A percentile compares a stretch with the other conserved stretches of the same genome.
phyloP scores from a whole-genome alignment of 2,113 vertebrate genomes.

The Oxyruncus cristatus region DNA sequence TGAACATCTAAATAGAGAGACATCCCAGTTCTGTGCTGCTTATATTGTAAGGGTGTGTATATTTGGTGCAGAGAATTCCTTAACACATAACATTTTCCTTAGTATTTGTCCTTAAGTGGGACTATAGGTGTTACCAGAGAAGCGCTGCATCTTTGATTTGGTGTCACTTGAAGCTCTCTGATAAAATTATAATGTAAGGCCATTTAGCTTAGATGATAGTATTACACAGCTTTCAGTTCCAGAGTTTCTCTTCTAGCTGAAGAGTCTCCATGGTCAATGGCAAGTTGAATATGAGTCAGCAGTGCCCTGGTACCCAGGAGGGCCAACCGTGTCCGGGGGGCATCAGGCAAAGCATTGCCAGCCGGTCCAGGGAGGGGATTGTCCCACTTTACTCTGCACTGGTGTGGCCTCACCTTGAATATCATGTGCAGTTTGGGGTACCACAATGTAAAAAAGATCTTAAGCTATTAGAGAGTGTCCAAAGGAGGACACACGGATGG shows the following conservation, averaged over 20 bases:
- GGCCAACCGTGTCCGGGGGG: not conserved
- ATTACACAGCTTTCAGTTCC: not conserved
- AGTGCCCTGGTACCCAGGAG: not conserved
- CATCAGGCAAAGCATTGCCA: not conserved
- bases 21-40: not conserved
- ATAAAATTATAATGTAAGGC: not conserved
- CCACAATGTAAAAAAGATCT: not conserved
- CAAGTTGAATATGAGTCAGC: not conserved
- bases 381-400: not conserved
- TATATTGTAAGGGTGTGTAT: not conserved
- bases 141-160: not conserved
- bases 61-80: not conserved
- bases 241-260: not conserved
- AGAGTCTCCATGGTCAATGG: not conserved
- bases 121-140: fast-evolving
- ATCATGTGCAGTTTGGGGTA: no score
- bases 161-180: not conserved
- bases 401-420: not conserved
- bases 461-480: not conserved
- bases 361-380: not conserved
- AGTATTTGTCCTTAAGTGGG: not conserved
- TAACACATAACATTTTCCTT: not conserved
- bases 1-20: not conserved
- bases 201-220: not conserved
- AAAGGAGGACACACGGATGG: not conserved